Percentiles rank a stretch among this genome's conserved stretches.
phyloP scores from a whole-genome alignment of 2,113 vertebrate species.

The Tupaia tana region DNA sequence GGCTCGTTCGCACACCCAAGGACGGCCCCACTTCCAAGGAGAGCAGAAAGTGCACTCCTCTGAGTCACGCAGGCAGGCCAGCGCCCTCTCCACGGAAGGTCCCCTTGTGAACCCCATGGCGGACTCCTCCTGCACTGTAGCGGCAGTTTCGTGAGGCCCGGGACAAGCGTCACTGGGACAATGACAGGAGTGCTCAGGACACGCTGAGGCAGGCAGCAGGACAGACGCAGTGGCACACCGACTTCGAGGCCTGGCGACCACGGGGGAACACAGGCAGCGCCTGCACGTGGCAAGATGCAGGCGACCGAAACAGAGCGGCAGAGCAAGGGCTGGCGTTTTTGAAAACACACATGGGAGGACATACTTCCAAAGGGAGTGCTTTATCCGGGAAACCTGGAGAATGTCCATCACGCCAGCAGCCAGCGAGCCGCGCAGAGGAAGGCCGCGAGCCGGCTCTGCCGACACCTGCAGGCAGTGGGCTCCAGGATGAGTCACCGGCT shows the following conservation, averaged over 20 bases:
- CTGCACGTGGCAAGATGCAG: fast-evolving
- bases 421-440: not conserved
- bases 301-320: fast-evolving
- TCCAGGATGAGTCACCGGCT: not conserved
- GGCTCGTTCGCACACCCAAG: not conserved
- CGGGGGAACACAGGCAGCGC: not conserved
- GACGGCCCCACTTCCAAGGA: not conserved
- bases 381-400: not conserved
- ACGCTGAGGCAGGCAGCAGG: not conserved
- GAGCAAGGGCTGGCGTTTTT: not conserved
- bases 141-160: not conserved
- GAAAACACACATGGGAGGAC: not conserved
- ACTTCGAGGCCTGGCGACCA: not conserved
- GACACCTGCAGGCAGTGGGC: not conserved
- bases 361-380: not conserved
- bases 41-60: slow-evolving; percentile 5
- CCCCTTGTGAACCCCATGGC: not conserved
- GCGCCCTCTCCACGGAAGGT: not conserved
- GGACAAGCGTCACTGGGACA: not conserved
- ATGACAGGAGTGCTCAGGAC: not conserved
- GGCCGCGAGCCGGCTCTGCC: not conserved
- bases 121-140: not conserved
- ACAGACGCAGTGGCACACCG: fast-evolving
- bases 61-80: not conserved
- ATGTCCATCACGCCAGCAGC: not conserved